phyloP scores from a whole-genome alignment of 2,113 vertebrate genomes.

The Centrocercus urophasianus region DNA sequence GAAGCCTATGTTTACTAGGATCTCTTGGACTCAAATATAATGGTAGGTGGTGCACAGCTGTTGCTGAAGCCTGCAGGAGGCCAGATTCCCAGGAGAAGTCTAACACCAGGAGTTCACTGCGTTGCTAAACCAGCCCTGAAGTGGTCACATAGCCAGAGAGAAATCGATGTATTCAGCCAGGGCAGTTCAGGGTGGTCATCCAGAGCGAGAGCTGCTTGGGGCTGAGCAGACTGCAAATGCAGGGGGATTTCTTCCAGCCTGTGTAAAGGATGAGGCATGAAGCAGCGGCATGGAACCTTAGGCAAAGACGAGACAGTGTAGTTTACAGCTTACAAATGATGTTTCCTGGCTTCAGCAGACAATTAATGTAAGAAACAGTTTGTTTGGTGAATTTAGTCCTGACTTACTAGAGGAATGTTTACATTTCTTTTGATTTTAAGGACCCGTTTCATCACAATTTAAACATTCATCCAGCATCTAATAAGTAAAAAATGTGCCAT shows the following conservation, averaged over 20 bases:
- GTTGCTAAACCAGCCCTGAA: background rate
- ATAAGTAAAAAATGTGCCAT: background rate
- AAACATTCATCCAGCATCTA: background rate
- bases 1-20: background rate
- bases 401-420: background rate
- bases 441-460: background rate
- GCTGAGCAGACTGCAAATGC: background rate
- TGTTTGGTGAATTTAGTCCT: background rate
- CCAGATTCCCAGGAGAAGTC: background rate
- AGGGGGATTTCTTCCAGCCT: background rate
- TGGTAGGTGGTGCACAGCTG: background rate
- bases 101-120: fast-evolving
- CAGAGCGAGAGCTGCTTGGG: fast-evolving
- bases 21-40: background rate
- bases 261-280: background rate
- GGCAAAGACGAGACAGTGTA: background rate
- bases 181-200: background rate
- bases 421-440: background rate
- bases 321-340: background rate
- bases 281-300: background rate
- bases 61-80: fast-evolving
- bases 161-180: background rate
- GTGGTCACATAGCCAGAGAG: background rate
- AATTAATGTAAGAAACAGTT: background rate
- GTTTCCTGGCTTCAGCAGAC: background rate